Conservation (phyloP, 2,888 invertebrate genomes). For the Dyspetes luteomarginatus region DNA sequence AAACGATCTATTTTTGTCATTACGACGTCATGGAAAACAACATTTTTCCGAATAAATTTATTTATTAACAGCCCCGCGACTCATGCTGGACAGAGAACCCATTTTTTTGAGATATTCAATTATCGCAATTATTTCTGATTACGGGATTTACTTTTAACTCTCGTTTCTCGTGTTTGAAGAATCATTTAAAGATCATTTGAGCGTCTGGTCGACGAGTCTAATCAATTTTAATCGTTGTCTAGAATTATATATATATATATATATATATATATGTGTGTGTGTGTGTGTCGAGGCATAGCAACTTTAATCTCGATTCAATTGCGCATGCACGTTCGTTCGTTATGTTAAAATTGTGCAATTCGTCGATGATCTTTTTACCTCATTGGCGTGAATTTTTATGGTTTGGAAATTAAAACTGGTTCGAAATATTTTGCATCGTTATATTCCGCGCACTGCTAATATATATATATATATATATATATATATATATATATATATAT, state of each 20-base stretch:
- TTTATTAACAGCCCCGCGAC: not conserved
- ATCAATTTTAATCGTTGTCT: slow-evolving; percentile 24
- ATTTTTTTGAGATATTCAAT: not conserved
- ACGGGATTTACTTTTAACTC: not conserved
- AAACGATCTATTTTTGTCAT: not conserved
- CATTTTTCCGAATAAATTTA: slow-evolving; percentile 21
- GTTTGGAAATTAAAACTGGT: slow-evolving; percentile 39
- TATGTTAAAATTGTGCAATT: slow-evolving; percentile 13
- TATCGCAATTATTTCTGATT: slow-evolving; percentile 14
- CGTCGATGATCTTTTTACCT: not conserved
- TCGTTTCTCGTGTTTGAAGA: not conserved
- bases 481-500: not conserved
- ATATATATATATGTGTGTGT: too few relatives aligned
- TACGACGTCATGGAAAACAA: not conserved
- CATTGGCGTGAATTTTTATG: slow-evolving; percentile 14
- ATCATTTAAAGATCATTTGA: too few relatives aligned
- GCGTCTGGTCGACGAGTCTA: too few relatives aligned
- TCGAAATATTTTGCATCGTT: slow-evolving; percentile 8
- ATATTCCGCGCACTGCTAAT: not conserved
- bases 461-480: not conserved
- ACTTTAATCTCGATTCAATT: slow-evolving; percentile 20
- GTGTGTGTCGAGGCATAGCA: too few relatives aligned
- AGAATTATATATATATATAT: too few relatives aligned
- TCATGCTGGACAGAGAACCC: not conserved
- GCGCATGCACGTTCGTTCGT: not conserved